Base-by-base conservation (phyloP, 2,888 invertebrate species). In the Melieria picta region DNA sequence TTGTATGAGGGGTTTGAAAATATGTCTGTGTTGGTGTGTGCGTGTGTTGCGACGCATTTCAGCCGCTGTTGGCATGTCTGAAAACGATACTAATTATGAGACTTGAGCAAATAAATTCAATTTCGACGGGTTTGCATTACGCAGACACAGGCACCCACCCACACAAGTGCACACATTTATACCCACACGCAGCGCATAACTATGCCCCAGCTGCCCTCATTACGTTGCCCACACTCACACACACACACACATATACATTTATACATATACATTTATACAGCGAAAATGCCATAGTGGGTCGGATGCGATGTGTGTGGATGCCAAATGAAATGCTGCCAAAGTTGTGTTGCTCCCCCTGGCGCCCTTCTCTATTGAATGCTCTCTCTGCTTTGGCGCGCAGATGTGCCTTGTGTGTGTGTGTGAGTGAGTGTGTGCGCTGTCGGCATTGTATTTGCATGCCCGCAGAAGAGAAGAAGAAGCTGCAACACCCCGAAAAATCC, bases 1-100 rank as follows among this genome's bases (percentile, higher is more conserved):
- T 72, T 72, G 72, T 58, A 72, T 66, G 62, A 30, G 30, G 30
- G 30, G 30, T 3, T 30, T 30, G 30, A 30, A 30, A 3, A 30
- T 30, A 30, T 45, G 62, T 55, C n/a, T 65, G 13, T 64, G 13
- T 50, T 7, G 7, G n/a, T n/a, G 42, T 43, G 46, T 64, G 63
- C 47, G 69, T 63, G 13, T 71, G 63, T 13, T 65, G 46, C 30
- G 30, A 30, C 3, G 30, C 30, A 30, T 30, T 30, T 30, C 71
- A 57, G 47, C 47, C 61, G 56, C 4, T 52, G 45, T 42, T 42
- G 42, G 66, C 67, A 63, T 67, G 57, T 69, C 75, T 79, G 82
- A 79, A 82, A 83, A 83, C 83, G 82, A 83, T 83, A 83, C 82
- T 82, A 82, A 82, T 82, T 83, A 83, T 81, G 83, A 83, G 80